Evolutionary conservation across 2,113 vertebrate species (phyloP).

Genomic region (Rafetus swinhoei): DNA sequence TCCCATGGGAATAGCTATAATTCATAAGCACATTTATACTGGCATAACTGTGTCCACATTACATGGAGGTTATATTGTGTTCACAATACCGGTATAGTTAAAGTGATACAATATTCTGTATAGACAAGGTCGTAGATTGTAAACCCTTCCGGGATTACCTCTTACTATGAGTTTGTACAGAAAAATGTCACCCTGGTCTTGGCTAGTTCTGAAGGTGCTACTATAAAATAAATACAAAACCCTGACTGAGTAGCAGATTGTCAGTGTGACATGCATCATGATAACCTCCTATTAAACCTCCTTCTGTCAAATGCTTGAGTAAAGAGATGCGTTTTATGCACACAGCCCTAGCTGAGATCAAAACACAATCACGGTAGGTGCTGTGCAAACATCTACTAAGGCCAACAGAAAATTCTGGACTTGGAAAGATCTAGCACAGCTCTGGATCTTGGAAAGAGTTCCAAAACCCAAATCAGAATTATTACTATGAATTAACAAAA

Average conservation of each 20-base stretch:
- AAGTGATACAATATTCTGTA: no score
- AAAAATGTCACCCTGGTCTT: no score
- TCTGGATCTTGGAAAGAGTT: not conserved
- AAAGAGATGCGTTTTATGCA: not conserved
- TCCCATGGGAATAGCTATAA: no score
- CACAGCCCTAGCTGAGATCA: not conserved
- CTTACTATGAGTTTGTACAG: no score
- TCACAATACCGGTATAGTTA: no score
- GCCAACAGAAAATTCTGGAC: not conserved
- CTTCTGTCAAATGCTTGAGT: not conserved
- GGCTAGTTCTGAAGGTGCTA: no score
- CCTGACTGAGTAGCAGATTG: not conserved
- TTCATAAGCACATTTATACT: no score
- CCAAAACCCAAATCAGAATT: not conserved
- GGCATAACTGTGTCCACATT: no score
- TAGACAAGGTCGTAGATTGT: no score
- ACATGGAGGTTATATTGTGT: no score
- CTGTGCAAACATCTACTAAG: not conserved
- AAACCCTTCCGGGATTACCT: no score
- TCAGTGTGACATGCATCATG: not conserved
- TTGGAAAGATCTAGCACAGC: not conserved
- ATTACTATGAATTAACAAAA: not conserved
- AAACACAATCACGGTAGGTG: not conserved
- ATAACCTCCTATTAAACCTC: not conserved
- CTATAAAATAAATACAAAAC: not conserved